Conservation (phyloP, 1,140 invertebrate species). For the Coptotermes formosanus region DNA sequence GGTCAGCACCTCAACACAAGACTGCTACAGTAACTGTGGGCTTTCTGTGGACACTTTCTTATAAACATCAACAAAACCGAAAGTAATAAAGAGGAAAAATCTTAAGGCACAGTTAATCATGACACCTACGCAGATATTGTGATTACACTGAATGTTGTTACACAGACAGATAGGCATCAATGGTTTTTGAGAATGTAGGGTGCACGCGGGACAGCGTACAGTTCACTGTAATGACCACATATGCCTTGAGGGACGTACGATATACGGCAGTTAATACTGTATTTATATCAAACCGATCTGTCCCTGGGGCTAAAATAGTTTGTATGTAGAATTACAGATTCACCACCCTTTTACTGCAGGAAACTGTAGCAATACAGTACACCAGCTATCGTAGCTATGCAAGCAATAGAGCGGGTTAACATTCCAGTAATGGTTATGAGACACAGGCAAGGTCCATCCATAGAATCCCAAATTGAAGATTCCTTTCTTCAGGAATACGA, state of each 20-base stretch:
- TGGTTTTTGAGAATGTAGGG: too few relatives aligned
- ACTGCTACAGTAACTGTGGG: too few relatives aligned
- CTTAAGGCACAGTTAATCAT: neutral
- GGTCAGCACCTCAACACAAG: too few relatives aligned
- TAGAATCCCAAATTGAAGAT: too few relatives aligned
- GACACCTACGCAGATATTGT: neutral
- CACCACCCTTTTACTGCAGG: neutral
- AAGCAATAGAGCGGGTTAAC: neutral
- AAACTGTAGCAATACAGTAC: neutral
- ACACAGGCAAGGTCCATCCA: too few relatives aligned
- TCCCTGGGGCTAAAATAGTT: neutral
- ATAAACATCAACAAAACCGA: too few relatives aligned
- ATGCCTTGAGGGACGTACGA: neutral
- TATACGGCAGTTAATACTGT: neutral
- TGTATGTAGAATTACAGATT: neutral
- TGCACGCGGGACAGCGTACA: neutral
- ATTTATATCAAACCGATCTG: slow-evolving; percentile 1
- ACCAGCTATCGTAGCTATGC: neutral
- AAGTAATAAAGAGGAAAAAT: neutral
- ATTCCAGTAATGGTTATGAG: too few relatives aligned
- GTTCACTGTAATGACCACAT: neutral
- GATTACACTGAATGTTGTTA: neutral
- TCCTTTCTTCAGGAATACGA: too few relatives aligned
- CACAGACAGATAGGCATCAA: too few relatives aligned
- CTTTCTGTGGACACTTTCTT: too few relatives aligned